Percentiles rank a stretch among this genome's conserved stretches.
Evolutionary conservation across 2,113 vertebrate species (phyloP).

Genomic region (Pituophis catenifer): DNA sequence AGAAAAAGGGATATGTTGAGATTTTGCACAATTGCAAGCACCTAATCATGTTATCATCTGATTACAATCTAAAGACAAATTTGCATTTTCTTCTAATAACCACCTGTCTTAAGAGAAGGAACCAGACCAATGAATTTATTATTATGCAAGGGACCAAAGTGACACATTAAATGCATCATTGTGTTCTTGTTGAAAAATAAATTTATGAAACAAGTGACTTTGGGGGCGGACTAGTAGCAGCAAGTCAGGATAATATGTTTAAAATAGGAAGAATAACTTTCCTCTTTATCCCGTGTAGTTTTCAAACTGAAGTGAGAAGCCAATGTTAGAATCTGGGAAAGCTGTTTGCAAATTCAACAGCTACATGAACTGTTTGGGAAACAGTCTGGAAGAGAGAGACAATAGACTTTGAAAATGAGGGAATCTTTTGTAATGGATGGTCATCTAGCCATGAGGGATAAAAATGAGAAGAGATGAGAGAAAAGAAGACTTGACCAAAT

Average conservation of each 20-base stretch:
- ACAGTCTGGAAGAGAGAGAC: neutral
- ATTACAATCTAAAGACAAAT: neutral
- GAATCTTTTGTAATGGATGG: neutral
- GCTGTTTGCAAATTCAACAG: neutral
- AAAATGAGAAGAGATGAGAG: neutral
- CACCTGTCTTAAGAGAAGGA: neutral
- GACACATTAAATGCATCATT: neutral
- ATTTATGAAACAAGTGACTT: neutral
- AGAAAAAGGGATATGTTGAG: neutral
- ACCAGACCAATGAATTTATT: neutral
- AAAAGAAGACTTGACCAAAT: neutral
- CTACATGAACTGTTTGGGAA: neutral
- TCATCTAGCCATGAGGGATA: neutral
- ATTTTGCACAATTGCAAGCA: neutral
- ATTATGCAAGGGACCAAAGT: neutral
- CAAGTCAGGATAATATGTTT: too few species aligned
- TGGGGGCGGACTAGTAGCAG: neutral
- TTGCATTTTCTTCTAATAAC: neutral
- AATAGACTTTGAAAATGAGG: neutral
- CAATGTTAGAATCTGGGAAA: neutral
- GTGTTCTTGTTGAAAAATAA: neutral
- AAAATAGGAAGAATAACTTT: neutral
- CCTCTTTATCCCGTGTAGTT: neutral
- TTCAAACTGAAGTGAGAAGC: neutral
- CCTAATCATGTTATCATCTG: neutral